Percentiles rank a stretch among this genome's conserved stretches.
These are phyloP conservation scores for Sinosuthora webbiana DNA, from an alignment of 2,113 vertebrate genomes.

Conservation along the genomic window DNA sequence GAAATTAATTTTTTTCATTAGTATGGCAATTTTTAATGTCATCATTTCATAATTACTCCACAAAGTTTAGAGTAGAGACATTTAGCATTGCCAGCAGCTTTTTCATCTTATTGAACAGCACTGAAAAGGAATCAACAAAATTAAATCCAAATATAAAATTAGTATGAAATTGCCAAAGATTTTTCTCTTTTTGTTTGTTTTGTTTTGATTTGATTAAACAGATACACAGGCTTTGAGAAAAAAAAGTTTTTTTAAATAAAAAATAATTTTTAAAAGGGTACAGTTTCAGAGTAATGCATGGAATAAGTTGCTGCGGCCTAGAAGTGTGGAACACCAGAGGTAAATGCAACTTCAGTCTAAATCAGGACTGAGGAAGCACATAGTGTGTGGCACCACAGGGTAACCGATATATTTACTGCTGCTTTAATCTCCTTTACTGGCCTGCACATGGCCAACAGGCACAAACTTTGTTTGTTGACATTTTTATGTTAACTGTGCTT, in stretches of 20 bases:
- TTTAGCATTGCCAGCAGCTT: neutral
- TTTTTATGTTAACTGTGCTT: neutral
- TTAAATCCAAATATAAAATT: neutral
- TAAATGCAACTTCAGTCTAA: neutral
- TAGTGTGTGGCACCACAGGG: neutral
- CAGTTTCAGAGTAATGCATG: neutral
- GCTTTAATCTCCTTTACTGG: neutral
- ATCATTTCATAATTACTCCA: neutral
- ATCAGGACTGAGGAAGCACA: neutral
- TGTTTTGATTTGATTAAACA: neutral
- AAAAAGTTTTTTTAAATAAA: neutral
- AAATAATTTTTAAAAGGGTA: too few species aligned
- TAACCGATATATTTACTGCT: neutral
- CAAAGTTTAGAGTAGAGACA: neutral
- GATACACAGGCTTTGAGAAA: neutral
- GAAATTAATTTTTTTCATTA: slow-evolving; percentile 2
- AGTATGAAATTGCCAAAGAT: neutral
- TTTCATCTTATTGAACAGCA: neutral
- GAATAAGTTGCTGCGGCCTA: neutral
- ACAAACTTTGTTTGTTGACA: neutral
- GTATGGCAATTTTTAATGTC: neutral
- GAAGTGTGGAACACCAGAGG: neutral
- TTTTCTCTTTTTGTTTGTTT: neutral
- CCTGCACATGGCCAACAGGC: neutral
- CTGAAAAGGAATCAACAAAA: neutral